phyloP scores from a whole-genome alignment of 2,113 vertebrate genomes.

The Grus americana region DNA sequence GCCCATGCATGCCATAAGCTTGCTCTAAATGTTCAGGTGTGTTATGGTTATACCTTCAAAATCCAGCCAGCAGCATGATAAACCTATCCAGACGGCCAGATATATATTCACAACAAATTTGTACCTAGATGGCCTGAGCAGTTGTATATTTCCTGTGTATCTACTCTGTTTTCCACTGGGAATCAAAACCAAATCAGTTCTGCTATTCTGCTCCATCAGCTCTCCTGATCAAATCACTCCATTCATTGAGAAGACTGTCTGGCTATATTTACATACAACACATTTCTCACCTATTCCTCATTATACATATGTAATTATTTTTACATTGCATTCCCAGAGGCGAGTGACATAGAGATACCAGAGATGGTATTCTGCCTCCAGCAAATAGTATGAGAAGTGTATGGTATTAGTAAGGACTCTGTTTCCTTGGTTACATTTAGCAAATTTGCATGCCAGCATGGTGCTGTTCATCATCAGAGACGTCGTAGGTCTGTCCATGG shows the following conservation, averaged over 20 bases:
- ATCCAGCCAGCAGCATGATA: not conserved
- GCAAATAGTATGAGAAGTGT: constrained; percentile 27
- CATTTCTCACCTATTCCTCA: not conserved
- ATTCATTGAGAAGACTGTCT: not conserved
- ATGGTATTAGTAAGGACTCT: not conserved
- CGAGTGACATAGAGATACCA: not conserved
- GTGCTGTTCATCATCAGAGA: constrained; percentile 31
- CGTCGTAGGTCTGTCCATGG: not conserved
- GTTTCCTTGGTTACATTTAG: constrained; percentile 63
- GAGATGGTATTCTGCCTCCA: constrained; percentile 7
- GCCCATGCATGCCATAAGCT: not conserved
- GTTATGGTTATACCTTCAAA: not conserved
- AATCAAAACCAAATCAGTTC: not conserved
- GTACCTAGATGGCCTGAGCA: not conserved
- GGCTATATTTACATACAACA: not conserved
- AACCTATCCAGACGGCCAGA: not conserved
- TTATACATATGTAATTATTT: constrained; percentile 20
- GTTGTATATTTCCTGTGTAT: not conserved
- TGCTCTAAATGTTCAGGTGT: not conserved
- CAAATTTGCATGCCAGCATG: constrained; percentile 46
- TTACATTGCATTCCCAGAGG: not conserved
- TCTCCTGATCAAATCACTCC: not conserved
- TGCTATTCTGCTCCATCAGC: not conserved
- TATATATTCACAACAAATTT: not conserved
- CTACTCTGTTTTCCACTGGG: not conserved